Evolutionary conservation across 2,113 vertebrate genomes (phyloP), one percentile per base, ranked within the genome.

Genomic region (Podarcis raffonei): DNA sequence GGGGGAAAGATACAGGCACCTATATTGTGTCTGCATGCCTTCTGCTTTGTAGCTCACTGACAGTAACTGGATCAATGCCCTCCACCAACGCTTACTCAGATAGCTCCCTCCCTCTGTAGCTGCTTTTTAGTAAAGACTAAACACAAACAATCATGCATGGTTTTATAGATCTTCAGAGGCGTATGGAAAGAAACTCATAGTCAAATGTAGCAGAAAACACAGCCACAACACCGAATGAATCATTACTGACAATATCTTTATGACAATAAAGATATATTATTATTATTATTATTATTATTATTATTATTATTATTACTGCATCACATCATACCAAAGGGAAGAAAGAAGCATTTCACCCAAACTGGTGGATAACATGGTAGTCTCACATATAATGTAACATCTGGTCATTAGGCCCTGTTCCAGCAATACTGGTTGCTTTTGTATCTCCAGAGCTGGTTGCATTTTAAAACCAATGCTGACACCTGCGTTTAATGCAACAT

Each of bases 141-240:
- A 32, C 42, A 81, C 57, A 81, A n/a, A 8, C 18, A 59, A 20
- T 32, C 18, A 4, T 59, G n/a, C 53, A 81, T 37, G 32, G 23
- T 32, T 62, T 25, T 20, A 20, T 65, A 23, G 18, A 35, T n/a
- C 32, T 37, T 22, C 59, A 53, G 30, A 53, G 39, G 53, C 72
- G 59, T 74, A 25, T 71, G 48, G 69, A 81, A 74, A 74, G 16
- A 81, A 8, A 62, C 3, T 8, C n/a, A 20, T 25, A 75, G 71
- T 11, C 37, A 72, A 81, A 87, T 4, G 6, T 86, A 65, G 83
- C 69, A 71, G 15, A 53, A 81, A 57, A 15, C 32, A 35, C 83
- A 84, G 53, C 0, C 91, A 72, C 82, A 91, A 91, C 20, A 30
- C 62, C 39, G 32, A 91, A 81, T 18, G 0, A 3, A 48, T 93